These are phyloP conservation scores for Pediacus dermestoides DNA, from an alignment of 2,888 invertebrate species.

Conservation along the genomic window DNA sequence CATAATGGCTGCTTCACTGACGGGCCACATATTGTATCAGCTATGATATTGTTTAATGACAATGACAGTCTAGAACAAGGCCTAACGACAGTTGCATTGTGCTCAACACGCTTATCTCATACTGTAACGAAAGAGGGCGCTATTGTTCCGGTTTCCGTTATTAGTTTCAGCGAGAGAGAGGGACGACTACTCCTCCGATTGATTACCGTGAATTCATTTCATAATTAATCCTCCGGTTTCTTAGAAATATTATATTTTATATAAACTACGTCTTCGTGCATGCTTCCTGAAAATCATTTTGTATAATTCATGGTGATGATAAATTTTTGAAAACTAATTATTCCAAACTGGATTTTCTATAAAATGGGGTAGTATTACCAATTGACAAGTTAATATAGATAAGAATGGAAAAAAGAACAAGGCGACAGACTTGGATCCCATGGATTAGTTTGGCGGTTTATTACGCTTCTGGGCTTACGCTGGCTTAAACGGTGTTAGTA, in stretches of 20 bases:
- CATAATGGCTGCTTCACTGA: slow-evolving; percentile 45
- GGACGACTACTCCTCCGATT: too few relatives aligned
- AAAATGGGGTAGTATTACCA: too few relatives aligned
- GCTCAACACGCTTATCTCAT: slow-evolving; percentile 22
- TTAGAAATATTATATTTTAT: slow-evolving; percentile 20
- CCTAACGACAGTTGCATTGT: slow-evolving; percentile 39
- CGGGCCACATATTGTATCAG: slow-evolving; percentile 49
- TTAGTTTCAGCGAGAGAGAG: too few relatives aligned
- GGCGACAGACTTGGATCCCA: slow-evolving; percentile 27
- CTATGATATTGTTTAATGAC: slow-evolving; percentile 51
- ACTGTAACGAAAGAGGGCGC: slow-evolving; percentile 24
- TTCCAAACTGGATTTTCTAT: too few relatives aligned
- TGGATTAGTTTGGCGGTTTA: slow-evolving; percentile 35
- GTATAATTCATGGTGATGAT: not conserved
- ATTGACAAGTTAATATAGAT: slow-evolving; percentile 29
- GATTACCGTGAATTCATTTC: slow-evolving; percentile 42
- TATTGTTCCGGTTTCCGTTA: slow-evolving; percentile 33
- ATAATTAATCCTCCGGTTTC: slow-evolving; percentile 42
- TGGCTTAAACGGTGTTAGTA: slow-evolving; percentile 30
- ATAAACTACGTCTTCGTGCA: not conserved
- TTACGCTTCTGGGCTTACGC: slow-evolving; percentile 30
- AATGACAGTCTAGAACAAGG: slow-evolving; percentile 47
- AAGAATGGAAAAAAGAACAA: slow-evolving; percentile 23
- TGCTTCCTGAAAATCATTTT: slow-evolving; percentile 6
- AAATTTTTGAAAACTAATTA: too few relatives aligned